Conservation (phyloP, 1,140 invertebrate species). For the Drosophila aff. region DNA sequence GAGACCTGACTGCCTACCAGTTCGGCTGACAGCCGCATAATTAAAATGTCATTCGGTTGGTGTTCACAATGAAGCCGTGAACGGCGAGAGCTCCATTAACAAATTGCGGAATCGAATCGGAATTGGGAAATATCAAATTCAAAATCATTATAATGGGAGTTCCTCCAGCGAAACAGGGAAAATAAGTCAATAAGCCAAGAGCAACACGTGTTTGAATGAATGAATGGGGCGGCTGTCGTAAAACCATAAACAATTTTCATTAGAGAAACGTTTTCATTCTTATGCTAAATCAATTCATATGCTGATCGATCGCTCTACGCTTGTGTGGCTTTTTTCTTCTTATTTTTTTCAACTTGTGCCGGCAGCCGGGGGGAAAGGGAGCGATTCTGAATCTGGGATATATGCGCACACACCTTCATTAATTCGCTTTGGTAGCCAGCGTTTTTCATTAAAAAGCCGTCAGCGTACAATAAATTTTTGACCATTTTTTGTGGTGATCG, state of each 20-base stretch:
- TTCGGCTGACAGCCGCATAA: constrained; percentile 72
- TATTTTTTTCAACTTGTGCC: constrained; percentile 68
- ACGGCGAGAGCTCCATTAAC: constrained; percentile 71
- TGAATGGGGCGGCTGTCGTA: constrained; percentile 58
- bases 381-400: constrained; percentile 46
- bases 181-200: constrained; percentile 70
- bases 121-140: constrained; percentile 18
- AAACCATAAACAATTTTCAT: constrained; percentile 69
- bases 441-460: constrained; percentile 84
- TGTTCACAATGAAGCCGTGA: constrained; percentile 50
- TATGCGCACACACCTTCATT: constrained; percentile 73
- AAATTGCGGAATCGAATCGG: constrained; percentile 50
- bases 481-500: constrained; percentile 47
- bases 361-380: constrained; percentile 23
- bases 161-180: constrained; percentile 22
- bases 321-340: constrained; percentile 18
- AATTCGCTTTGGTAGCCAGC: constrained; percentile 79
- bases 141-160: constrained; percentile 21
- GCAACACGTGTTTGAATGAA: constrained; percentile 71
- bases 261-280: constrained; percentile 81
- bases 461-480: constrained; percentile 81
- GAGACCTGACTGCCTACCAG: constrained; percentile 47
- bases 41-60: constrained; percentile 77
- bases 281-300: constrained; percentile 79
- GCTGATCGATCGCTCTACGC: constrained; percentile 65